These are phyloP conservation scores for Sturnira hondurensis DNA, from an alignment of 2,113 vertebrate genomes.

Conservation along the genomic window DNA sequence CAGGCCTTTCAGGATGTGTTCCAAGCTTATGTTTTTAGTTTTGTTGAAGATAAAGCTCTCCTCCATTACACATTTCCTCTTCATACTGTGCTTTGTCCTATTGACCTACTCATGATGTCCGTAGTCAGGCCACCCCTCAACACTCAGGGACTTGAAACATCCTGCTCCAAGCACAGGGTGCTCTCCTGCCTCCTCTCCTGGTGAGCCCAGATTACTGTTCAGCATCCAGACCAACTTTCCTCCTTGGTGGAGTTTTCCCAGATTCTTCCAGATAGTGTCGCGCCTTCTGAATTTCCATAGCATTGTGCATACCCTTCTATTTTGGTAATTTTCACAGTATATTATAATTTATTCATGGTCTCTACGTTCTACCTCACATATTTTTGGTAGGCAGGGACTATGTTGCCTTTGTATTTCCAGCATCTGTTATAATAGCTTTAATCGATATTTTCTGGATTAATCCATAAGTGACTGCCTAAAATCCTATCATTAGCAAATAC, in stretches of 20 bases:
- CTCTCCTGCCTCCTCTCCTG: not conserved
- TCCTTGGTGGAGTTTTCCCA: not conserved
- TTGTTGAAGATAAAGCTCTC: not conserved
- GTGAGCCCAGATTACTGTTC: not conserved
- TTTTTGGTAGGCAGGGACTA: not conserved
- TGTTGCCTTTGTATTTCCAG: not conserved
- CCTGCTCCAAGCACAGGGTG: not conserved
- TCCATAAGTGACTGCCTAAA: not conserved
- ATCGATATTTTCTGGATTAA: not conserved
- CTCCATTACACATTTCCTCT: not conserved
- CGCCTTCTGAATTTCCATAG: not conserved
- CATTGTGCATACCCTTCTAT: not conserved
- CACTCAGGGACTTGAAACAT: not conserved
- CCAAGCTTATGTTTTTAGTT: not conserved
- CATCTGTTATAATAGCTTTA: not conserved
- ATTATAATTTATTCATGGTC: not conserved
- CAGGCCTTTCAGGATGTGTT: not conserved
- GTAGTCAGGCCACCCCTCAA: not conserved
- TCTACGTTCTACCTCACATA: not conserved
- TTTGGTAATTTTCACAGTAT: not conserved
- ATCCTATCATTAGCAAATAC: not conserved
- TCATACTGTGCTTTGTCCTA: not conserved
- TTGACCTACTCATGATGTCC: not conserved
- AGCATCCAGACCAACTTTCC: not conserved
- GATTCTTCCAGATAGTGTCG: not conserved